Conservation (phyloP, 2,113 vertebrate species). For the Archilochus colubris region DNA sequence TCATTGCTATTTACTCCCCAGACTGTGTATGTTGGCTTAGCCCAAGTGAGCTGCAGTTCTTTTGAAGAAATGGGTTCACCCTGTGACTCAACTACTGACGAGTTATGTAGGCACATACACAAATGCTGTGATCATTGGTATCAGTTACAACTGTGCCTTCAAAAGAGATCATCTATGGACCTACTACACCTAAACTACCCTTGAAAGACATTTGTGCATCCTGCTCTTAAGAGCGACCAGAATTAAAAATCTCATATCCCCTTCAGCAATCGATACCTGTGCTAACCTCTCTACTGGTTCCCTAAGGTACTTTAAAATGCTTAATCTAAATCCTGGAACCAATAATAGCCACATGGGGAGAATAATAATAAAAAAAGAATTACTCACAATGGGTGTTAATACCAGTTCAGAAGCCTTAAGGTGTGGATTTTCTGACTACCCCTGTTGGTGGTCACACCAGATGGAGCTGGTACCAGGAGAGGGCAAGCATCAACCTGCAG, state of each 20-base stretch:
- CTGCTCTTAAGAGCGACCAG: background rate
- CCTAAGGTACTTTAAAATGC: slow-evolving; percentile 23
- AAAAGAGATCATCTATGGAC: background rate
- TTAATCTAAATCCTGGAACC: slow-evolving; percentile 31
- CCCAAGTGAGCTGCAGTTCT: background rate
- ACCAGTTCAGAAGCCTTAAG: background rate
- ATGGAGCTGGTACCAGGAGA: background rate
- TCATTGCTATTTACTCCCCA: background rate
- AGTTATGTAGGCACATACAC: background rate
- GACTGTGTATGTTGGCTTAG: background rate
- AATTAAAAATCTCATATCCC: background rate
- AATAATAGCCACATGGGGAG: slow-evolving; percentile 19
- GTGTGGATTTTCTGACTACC: background rate
- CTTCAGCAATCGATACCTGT: slow-evolving; percentile 17
- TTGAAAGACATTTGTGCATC: background rate
- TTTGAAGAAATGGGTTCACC: background rate
- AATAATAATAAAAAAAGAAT: slow-evolving; percentile 33
- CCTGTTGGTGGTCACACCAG: background rate
- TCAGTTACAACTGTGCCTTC: background rate
- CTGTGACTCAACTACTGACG: background rate
- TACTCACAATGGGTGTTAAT: background rate
- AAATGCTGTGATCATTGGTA: background rate
- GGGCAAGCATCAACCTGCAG: background rate
- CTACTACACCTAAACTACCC: background rate
- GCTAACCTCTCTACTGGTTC: background rate